Evolutionary conservation across 2,888 invertebrate genomes (phyloP).

Genomic region (Tetragnatha montana): DNA sequence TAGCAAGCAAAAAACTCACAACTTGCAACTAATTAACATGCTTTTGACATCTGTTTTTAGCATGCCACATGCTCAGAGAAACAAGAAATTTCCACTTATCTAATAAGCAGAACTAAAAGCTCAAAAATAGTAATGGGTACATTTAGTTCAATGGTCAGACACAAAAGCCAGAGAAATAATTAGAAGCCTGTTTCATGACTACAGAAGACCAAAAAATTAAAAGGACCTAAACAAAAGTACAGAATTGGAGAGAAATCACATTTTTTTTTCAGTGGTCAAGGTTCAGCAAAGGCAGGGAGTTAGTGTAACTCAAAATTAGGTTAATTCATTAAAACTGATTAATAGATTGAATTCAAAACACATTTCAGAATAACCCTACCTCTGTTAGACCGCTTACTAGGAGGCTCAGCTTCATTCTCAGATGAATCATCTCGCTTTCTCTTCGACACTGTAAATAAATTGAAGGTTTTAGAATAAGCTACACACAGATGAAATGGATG

Average conservation of each 20-base stretch:
- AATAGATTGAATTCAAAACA: too few species aligned
- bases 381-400: slow-evolving; percentile 45
- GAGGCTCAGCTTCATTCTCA: slow-evolving; percentile 53
- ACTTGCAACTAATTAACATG: not conserved
- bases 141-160: too few species aligned
- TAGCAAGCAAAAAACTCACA: not conserved
- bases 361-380: not conserved
- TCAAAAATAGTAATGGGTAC: too few species aligned
- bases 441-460: slow-evolving; percentile 37
- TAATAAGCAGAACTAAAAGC: not conserved
- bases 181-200: too few species aligned
- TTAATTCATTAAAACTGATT: not conserved
- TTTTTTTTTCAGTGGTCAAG: not conserved
- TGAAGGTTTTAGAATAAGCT: not conserved
- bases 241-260: not conserved
- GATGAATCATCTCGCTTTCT: slow-evolving; percentile 63
- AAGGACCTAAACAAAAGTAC: too few species aligned
- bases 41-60: not conserved
- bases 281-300: not conserved
- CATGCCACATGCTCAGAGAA: not conserved
- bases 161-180: too few species aligned
- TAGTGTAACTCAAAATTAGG: not conserved
- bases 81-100: not conserved
- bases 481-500: too few species aligned
- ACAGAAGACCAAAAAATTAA: too few species aligned